A percentile compares a stretch with the other conserved stretches of the same genome.
Evolutionary conservation across 2,797 vertebrate genomes (phyloP).

Genomic region (Lates japonicus): DNA sequence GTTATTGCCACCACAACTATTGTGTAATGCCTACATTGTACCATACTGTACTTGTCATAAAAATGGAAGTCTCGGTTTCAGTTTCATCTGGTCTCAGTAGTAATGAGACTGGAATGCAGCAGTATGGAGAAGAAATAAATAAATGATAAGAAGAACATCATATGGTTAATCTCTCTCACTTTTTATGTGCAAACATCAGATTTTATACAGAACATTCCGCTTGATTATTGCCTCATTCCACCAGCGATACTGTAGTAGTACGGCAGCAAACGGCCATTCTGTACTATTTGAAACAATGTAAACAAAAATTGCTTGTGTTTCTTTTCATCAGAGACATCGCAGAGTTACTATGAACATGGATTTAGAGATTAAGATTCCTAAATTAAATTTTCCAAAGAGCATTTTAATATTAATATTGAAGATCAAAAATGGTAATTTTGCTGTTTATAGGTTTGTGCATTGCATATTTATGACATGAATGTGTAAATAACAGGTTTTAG

Average conservation of each 20-base stretch:
- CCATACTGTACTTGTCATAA: not conserved
- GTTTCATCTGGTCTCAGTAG: not conserved
- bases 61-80: not conserved
- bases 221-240: not conserved
- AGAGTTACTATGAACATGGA: not conserved
- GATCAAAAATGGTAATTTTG: not conserved
- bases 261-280: too few relatives aligned
- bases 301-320: not conserved
- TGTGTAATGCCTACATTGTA: not conserved
- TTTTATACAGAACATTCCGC: not conserved
- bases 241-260: not conserved
- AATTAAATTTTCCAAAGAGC: not conserved
- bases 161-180: not conserved
- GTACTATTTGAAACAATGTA: not conserved
- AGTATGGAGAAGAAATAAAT: not conserved
- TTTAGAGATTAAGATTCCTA: not conserved
- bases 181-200: constrained; percentile 4
- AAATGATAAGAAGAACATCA: not conserved
- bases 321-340: not conserved
- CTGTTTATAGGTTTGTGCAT: not conserved
- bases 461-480: not conserved
- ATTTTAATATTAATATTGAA: not conserved
- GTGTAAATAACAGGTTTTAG: not conserved
- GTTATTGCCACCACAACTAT: not conserved
- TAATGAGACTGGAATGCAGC: not conserved